Evolutionary conservation across 2,797 vertebrate genomes (phyloP).

Genomic region (Siniperca undulata): DNA sequence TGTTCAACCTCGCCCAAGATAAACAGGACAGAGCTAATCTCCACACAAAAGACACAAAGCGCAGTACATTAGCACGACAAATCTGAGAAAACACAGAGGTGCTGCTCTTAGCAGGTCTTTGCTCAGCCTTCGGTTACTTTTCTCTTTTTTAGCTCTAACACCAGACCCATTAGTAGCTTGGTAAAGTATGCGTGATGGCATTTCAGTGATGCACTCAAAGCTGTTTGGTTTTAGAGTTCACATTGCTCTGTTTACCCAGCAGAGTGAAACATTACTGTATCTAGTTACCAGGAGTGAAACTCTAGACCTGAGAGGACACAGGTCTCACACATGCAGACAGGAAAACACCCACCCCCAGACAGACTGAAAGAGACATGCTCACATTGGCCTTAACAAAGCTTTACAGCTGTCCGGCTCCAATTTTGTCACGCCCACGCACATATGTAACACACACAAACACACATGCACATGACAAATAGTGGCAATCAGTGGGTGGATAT

Average conservation of each 20-base stretch:
- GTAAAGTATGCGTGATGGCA: conserved; percentile 12
- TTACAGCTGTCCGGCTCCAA: conserved; percentile 17
- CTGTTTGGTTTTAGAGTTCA: conserved; percentile 48
- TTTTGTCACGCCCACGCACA: conserved; percentile 36
- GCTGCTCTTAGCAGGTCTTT: conserved; percentile 28
- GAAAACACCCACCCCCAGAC: conserved; percentile 48
- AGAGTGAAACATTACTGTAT: conserved; percentile 55
- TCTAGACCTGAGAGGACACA: conserved; percentile 27
- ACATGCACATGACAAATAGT: conserved; percentile 56
- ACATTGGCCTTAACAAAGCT: conserved; percentile 44
- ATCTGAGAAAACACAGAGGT: conserved; percentile 47
- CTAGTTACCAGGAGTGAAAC: conserved; percentile 60
- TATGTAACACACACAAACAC: conserved; percentile 37
- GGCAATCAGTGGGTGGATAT: conserved; percentile 71
- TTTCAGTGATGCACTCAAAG: conserved; percentile 30
- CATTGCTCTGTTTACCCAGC: conserved; percentile 36
- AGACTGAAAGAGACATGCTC: conserved; percentile 39
- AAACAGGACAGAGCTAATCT: conserved; percentile 65
- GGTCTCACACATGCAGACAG: conserved; percentile 55
- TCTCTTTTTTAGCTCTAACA: conserved; percentile 24
- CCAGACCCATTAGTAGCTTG: conserved; percentile 8
- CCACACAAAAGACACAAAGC: conserved; percentile 57
- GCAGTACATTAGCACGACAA: conserved; percentile 36
- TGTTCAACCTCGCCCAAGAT: conserved; percentile 70
- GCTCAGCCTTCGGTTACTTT: conserved; percentile 24